Base-by-base conservation (phyloP, 1,140 invertebrate genomes). In the Campodea augens region DNA sequence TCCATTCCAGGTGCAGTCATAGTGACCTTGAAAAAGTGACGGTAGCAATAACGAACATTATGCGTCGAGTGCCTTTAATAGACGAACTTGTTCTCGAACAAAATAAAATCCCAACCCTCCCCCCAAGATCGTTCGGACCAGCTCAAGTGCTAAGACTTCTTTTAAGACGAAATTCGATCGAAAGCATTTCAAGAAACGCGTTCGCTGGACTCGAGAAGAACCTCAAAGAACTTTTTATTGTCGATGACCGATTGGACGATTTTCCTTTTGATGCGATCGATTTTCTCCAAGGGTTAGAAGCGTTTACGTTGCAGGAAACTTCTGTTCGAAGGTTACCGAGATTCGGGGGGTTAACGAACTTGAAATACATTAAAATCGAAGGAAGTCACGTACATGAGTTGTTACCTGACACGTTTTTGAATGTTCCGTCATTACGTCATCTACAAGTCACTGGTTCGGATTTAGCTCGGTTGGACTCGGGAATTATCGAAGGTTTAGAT, bases 81-180 rank as follows among this genome's bases (percentile, higher is more conserved):
- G 84, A 86, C 56, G 84, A 88, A 55, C 54, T 88, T 36, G 85
- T 88, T 38, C 65, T 88, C 47, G 84, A 88, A 62, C 85, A 84
- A 52, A 87, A 87, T 58, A 78, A 81, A 52, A 58, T 87, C 32
- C 81, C 81, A 1, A 78, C 82, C 3, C 52, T 88, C 15, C 81
- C 82, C 3, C 82, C 81, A 15, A 73, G 75, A 50, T 71, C 78
- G 18, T 86, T 87, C 56, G 71, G 76, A 36, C 72, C 73, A 49
- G 57, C 86, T 18, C 73, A 75, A 54, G 75, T 85, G 13, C 59
- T 80, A n/a, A 66, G 83, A 25, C 55, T 87, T 13, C 85, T 87
- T 78, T 54, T 89, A 40, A 66, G 83, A 2, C 76, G 85, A 54
- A 90, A 89, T 61, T 74, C 77, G 19, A 60, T 90, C 4, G 81